These are phyloP conservation scores for Athene noctua DNA, from an alignment of 2,113 vertebrate genomes.

Conservation along the genomic window DNA sequence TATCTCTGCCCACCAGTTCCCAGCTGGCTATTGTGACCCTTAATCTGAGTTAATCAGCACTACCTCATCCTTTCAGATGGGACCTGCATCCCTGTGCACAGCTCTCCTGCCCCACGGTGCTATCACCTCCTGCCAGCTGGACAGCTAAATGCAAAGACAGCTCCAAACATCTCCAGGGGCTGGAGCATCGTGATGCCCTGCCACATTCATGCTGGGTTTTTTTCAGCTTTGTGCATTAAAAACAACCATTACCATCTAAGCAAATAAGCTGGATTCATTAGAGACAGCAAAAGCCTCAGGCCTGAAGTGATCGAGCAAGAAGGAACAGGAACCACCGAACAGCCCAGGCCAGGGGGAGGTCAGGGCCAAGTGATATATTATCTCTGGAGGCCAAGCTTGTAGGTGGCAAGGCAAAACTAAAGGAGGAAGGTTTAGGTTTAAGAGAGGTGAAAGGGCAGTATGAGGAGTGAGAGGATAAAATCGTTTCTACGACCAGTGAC, in stretches of 20 bases:
- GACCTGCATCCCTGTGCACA: background rate
- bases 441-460: background rate
- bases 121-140: conserved; percentile 24
- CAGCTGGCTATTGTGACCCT: conserved; percentile 20
- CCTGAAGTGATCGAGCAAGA: background rate
- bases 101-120: background rate
- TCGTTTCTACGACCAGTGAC: background rate
- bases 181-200: background rate
- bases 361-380: background rate
- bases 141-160: background rate
- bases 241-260: background rate
- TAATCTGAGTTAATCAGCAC: conserved; percentile 43
- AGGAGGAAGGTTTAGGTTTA: background rate
- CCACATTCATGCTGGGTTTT: background rate
- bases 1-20: conserved; percentile 14
- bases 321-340: background rate
- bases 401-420: background rate
- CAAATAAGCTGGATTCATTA: background rate
- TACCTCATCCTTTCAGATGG: conserved; percentile 13
- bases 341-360: background rate
- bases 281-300: background rate
- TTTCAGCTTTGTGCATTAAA: background rate
- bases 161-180: background rate
- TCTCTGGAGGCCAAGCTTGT: background rate
- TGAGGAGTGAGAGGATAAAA: background rate